Evolutionary conservation across 2,113 vertebrate genomes (phyloP).

Genomic region (Syngnathus typhle): DNA sequence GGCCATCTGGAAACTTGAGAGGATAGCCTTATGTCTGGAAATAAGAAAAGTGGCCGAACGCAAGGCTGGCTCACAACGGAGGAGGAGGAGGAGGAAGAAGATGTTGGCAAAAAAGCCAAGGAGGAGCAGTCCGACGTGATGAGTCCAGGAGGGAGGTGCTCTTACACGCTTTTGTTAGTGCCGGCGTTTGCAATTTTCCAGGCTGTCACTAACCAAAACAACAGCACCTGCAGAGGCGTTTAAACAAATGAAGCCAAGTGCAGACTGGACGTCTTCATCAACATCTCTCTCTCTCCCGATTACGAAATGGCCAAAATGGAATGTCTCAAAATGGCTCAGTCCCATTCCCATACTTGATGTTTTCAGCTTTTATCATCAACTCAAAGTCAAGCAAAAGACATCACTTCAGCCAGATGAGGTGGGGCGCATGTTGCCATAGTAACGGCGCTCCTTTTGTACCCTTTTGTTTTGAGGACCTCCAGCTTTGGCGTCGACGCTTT

Average conservation of each 20-base stretch:
- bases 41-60: not conserved
- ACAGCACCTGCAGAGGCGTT: not conserved
- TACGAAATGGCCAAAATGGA: not conserved
- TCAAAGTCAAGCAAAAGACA: not conserved
- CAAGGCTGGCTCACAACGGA: not conserved
- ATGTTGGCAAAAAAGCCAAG: not conserved
- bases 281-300: not conserved
- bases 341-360: not conserved
- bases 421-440: conserved; percentile 47
- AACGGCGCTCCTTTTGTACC: conserved; percentile 31
- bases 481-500: conserved; percentile 9
- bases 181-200: no score
- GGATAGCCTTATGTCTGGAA: conserved; percentile 35
- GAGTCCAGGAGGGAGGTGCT: not conserved
- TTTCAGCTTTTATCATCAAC: not conserved
- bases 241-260: not conserved
- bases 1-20: conserved; percentile 56
- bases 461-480: conserved; percentile 15
- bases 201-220: no score
- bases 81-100: conserved; percentile 2
- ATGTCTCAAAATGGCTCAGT: not conserved
- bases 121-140: not conserved
- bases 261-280: not conserved
- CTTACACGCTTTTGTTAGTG: no score
- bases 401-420: conserved; percentile 23